phyloP scores from a whole-genome alignment of 2,888 invertebrate species.

The Coenonympha arcania region DNA sequence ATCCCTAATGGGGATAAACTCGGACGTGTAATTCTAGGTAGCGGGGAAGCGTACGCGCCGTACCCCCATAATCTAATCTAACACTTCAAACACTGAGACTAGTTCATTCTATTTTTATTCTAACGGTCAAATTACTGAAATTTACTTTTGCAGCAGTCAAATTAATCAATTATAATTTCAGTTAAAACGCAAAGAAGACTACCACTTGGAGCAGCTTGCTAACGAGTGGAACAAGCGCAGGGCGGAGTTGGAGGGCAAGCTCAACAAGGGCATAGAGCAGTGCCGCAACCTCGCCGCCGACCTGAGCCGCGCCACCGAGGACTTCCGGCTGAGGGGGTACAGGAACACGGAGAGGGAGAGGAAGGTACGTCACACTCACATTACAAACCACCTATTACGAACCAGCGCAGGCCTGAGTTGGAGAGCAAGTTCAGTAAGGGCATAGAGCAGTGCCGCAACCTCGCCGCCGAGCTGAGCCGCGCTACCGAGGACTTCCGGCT shows the following conservation, averaged over 20 bases:
- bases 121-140: no score
- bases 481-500: conserved; percentile 75
- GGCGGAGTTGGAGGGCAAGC: conserved; percentile 71
- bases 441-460: conserved; percentile 75
- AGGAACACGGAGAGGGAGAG: conserved; percentile 71
- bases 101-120: no score
- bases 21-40: no score
- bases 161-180: conserved; percentile 33
- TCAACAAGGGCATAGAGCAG: conserved; percentile 74
- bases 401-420: no score
- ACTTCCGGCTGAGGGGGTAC: conserved; percentile 65
- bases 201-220: conserved; percentile 67
- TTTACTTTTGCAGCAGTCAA: neutral
- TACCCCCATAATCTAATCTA: no score
- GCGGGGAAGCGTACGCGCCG: no score
- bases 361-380: no score
- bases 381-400: no score
- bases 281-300: conserved; percentile 76
- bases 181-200: conserved; percentile 74
- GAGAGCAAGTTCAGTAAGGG: conserved; percentile 74
- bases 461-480: conserved; percentile 75
- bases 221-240: conserved; percentile 75
- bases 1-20: no score
- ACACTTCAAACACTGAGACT: no score
- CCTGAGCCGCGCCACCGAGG: conserved; percentile 75